Percentiles rank a stretch among this genome's conserved stretches.
phyloP scores from a whole-genome alignment of 2,797 vertebrate species.

The Anisognathus igniventris region DNA sequence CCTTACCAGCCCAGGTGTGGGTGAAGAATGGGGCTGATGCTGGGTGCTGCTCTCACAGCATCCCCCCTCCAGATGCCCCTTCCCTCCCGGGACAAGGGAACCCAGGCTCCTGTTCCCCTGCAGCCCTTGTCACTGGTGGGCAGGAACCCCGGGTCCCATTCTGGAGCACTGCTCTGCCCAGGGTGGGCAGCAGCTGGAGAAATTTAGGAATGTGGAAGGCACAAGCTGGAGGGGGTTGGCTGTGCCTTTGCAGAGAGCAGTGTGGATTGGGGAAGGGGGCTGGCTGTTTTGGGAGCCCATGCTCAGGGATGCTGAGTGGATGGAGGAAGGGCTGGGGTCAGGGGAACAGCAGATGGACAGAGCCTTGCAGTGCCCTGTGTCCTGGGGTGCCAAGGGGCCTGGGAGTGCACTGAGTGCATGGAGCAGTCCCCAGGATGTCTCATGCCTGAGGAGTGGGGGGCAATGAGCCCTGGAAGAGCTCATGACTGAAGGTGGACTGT shows the following conservation, averaged over 20 bases:
- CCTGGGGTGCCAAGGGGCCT: neutral
- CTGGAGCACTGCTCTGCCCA: neutral
- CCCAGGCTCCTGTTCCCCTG: accelerated
- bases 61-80: no score
- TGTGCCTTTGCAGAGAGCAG: neutral
- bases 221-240: neutral
- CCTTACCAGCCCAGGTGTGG: neutral
- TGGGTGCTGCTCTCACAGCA: neutral
- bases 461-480: neutral
- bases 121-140: neutral
- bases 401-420: neutral
- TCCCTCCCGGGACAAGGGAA: neutral
- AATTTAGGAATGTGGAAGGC: neutral
- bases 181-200: neutral
- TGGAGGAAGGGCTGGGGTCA: neutral
- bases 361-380: neutral
- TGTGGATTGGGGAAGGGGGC: neutral
- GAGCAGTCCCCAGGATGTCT: neutral
- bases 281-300: neutral
- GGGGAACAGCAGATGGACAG: neutral
- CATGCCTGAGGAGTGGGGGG: neutral
- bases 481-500: neutral
- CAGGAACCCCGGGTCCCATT: neutral
- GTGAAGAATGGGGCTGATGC: neutral
- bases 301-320: neutral